Evolutionary conservation across 1,140 invertebrate species (phyloP).

Genomic region (Pararge aegeria): DNA sequence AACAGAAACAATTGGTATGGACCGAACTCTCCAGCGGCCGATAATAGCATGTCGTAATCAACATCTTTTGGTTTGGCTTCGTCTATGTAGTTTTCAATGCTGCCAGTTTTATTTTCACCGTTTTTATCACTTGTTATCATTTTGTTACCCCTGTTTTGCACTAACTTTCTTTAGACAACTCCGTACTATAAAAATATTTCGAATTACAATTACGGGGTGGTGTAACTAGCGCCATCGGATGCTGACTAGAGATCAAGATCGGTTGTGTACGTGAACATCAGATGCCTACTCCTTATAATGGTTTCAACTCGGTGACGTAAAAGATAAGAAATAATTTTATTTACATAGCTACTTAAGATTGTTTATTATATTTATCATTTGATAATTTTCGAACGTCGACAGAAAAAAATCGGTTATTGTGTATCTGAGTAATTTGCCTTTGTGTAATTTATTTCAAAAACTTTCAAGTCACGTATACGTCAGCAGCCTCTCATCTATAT

Average conservation of each 20-base stretch:
- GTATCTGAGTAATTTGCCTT: no score
- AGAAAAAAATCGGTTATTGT: no score
- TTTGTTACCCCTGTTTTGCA: background rate
- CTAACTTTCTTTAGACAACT: background rate
- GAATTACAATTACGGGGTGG: background rate
- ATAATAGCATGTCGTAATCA: conserved; percentile 83
- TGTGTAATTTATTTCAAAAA: no score
- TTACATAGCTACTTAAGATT: background rate
- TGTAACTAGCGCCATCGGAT: background rate
- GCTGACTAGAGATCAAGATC: background rate
- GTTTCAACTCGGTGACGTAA: background rate
- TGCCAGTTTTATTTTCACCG: background rate
- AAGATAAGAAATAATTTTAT: background rate
- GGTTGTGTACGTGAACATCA: background rate
- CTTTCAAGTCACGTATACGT: no score
- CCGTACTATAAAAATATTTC: background rate
- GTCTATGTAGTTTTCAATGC: background rate
- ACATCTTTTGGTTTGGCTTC: conserved; percentile 30
- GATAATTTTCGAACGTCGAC: background rate
- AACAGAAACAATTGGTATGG: conserved; percentile 83
- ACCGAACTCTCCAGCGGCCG: conserved; percentile 83
- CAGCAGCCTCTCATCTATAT: no score
- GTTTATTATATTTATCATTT: background rate
- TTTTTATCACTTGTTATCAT: background rate
- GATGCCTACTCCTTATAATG: background rate